phyloP scores from a whole-genome alignment of 2,113 vertebrate genomes.

The Candoia aspera region DNA sequence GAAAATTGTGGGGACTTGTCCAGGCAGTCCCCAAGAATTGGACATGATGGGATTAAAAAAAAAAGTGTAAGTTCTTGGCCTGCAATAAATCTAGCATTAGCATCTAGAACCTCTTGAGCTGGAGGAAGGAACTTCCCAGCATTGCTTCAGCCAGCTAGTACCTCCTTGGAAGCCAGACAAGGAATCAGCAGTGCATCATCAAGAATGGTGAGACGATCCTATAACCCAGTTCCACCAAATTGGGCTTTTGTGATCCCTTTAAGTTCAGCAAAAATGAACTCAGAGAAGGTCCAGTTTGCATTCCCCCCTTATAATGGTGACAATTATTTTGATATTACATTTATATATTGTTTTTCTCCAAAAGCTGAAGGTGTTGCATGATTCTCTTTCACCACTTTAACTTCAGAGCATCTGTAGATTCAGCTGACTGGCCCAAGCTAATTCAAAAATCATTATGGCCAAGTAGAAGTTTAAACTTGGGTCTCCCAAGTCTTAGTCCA shows the following conservation, averaged over 20 bases:
- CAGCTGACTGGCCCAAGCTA: not conserved
- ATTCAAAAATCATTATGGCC: not conserved
- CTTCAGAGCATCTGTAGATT: not conserved
- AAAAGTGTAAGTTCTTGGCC: not conserved
- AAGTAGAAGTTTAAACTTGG: not conserved
- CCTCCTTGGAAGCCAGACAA: not conserved
- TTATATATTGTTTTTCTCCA: not conserved
- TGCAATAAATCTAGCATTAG: not conserved
- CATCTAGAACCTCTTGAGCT: not conserved
- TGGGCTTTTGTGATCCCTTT: not conserved
- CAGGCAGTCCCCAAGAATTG: no score
- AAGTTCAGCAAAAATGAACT: not conserved
- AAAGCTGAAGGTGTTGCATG: not conserved
- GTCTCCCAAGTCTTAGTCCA: not conserved
- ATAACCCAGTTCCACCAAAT: not conserved
- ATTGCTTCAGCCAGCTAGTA: not conserved
- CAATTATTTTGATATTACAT: not conserved
- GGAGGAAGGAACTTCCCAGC: not conserved
- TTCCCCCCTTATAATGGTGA: not conserved
- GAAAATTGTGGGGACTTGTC: no score
- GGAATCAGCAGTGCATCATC: not conserved
- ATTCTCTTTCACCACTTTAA: not conserved
- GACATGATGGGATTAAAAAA: no score
- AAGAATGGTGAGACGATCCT: not conserved
- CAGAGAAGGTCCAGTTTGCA: not conserved